Evolutionary conservation across 2,113 vertebrate genomes (phyloP), one percentile per base, ranked within the genome.

Genomic region (Trematocara marginatum): DNA sequence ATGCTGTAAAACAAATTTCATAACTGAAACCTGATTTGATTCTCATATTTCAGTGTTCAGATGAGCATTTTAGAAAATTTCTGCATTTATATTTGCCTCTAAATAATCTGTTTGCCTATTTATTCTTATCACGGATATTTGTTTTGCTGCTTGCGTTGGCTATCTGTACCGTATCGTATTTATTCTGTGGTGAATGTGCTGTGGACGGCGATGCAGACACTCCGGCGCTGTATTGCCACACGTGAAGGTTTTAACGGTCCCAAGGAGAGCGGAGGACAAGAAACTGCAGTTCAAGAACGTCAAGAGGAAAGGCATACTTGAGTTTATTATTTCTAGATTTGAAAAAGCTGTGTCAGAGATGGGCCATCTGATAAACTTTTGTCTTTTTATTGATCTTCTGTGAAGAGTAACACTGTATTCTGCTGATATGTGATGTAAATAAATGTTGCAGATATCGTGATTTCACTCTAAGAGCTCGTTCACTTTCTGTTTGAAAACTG

Each of bases 401-500:
- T 94, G 90, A 92, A 94, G 89, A 93, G 88, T 89, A 38, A 59
- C 54, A 4, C 53, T 92, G 87, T 92, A 80, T 91, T 88, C 80
- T 89, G 88, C 87, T 87, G 57, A 83, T 81, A 3, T 93, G 90
- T 91, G 78, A 78, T 90, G 88, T 74, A 86, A 94, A 93, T 94
- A 94, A 94, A 94, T 89, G 87, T 91, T 90, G 88, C 78, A 71
- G 38, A 26, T 0, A 8, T 71, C 5, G 0, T 71, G 66, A 45
- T 71, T 71, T 74, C 8, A 4, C 40, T 29, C 12, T 71, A 3
- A 74, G 69, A 47, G 23, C 42, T 74, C 6, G 7, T 71, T 10
- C 23, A 29, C 13, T 47, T 29, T 29, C 7, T 74, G 42, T 49
- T 74, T 31, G 6, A 71, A 71, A 23, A 71, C 38, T 26, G 26